Evolutionary conservation across 2,888 invertebrate genomes (phyloP), one percentile per base, ranked within the genome.

Genomic region (Calliopum simillimum): DNA sequence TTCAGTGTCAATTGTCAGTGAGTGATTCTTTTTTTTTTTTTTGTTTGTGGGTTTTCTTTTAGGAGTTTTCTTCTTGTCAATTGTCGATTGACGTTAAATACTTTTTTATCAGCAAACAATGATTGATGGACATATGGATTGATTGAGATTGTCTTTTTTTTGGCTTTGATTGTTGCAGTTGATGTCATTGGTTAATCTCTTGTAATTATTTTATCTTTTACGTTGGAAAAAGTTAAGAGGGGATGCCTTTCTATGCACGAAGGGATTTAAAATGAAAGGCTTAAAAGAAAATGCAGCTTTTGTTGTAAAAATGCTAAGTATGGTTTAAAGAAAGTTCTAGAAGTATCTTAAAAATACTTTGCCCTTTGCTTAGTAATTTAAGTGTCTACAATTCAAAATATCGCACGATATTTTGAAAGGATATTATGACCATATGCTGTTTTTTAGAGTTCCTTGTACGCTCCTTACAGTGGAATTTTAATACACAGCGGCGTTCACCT

Each of bases 91-190:
- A 16, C 33, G 59, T 59, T 49, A 67, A 58, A 59, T 67, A 49
- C 67, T 47, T 46, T 63, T 63, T 63, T 56, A 69, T 69, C 63
- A 44, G 46, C 13, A 41, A 4, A n/a, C 41, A 14, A 47, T 63
- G 69, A 69, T 69, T 69, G 56, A 69, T 69, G 53, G 51, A 23
- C 19, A 25, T 51, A 23, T 33, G 44, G n/a, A 65, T 6, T 21
- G 43, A 12, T 19, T 53, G 11, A 8, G 13, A n/a, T 49, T 19
- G 47, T 14, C 51, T 55, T 55, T 55, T 56, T n/a, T n/a, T 33
- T 23, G 5, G 53, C n/a, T n/a, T 12, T n/a, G 19, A 53, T 53
- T 33, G 16, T 11, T 41, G 58, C 1, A 16, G 43, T 41, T 41
- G 6, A 16, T 33, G 16, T 11, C 43, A 59, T 59, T 59, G 43